Base-by-base conservation (phyloP, 2,797 vertebrate genomes). In the Rhabdophis nuchalis region DNA sequence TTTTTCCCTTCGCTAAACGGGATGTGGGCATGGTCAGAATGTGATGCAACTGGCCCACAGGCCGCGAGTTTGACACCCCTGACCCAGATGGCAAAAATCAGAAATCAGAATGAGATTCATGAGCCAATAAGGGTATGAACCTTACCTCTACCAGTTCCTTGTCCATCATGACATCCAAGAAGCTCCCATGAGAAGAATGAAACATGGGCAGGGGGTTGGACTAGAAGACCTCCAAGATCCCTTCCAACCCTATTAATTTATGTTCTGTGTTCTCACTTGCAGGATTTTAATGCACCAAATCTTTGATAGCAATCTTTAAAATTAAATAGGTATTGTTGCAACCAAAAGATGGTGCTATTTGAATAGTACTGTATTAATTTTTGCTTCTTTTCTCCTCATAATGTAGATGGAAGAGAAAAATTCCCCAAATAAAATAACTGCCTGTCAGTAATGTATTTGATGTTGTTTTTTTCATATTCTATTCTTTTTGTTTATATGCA, bases 271-370 rank as follows among this genome's bases (percentile, higher is more conserved):
- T 29, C 46, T 27, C 16, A 86, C 7, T 87, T 46, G 72, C 72
- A 82, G 9, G 20, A 82, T 82, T 82, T 82, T 4, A 10, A 46
- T 46, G 36, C 72, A 46, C 36, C 36, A 46, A 82, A 82, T 82
- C 72, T 82, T 46, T 46, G 72, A 82, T 23, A 4, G 6, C 16
- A 12, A 25, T 27, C 50, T 57, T 61, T 29, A 46, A 54, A 88
- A 68, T 56, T 90, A 4, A 91, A 94, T 92, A 32, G 12, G 7
- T 32, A 57, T 54, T 58, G 5, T 54, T 1, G 0, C 0, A 93
- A 20, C 94, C 96, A 68, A 94, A 93, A 96, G 96, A 92, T 95
- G 96, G 96, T 95, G 96, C 96, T 97, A 50, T 96, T 94, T 91
- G 93, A 89, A 89, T 92, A 92, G 23, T 92, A 91, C 58, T 90